Base-by-base conservation (phyloP, 2,888 invertebrate genomes). In the Physocephala rufipes region DNA sequence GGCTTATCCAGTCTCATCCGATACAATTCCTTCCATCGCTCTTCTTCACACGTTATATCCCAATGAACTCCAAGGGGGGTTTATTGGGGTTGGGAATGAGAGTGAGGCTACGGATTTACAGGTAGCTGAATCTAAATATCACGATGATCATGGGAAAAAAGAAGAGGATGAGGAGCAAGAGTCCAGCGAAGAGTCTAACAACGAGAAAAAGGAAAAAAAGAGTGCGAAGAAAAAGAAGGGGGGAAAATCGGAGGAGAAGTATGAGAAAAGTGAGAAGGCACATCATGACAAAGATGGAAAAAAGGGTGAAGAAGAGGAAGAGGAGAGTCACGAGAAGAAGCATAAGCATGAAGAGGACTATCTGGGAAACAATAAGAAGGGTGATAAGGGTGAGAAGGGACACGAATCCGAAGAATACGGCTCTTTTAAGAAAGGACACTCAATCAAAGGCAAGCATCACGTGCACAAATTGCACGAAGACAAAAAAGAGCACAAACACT, bases 401-500 rank as follows among this genome's bases (percentile, higher is more conserved):
- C 84, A 85, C 74, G 85, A 86, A 74, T 86, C 83, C 74, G 85
- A 86, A 72, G 86, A 87, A 77, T 84, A 86, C 58, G 94, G 94
- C 13, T 90, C 90, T 77, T 94, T 92, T 84, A 92, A 93, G 75
- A 95, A 95, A 81, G 95, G 95, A 0, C 94, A 95, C 86, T 92
- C 91, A 74, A 95, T 94, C 77, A 93, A 95, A 84, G 94, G 95
- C 71, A 93, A 93, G 77, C 95, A 95, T 82, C 92, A 94, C 83
- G 89, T 94, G 9, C 93, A 95, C 86, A 95, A 95, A 81, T 86
- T 93, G 73, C 93, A 95, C 84, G 95, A 95, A 85, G 93, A 90
- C 86, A 93, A 94, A 83, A 95, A 95, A 84, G 92, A 94, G 80
- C 94, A 95, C 82, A 91, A 93, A 81, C 94, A 93, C 90, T 94